phyloP scores from a whole-genome alignment of 2,888 invertebrate species.

The Aelia acuminata region DNA sequence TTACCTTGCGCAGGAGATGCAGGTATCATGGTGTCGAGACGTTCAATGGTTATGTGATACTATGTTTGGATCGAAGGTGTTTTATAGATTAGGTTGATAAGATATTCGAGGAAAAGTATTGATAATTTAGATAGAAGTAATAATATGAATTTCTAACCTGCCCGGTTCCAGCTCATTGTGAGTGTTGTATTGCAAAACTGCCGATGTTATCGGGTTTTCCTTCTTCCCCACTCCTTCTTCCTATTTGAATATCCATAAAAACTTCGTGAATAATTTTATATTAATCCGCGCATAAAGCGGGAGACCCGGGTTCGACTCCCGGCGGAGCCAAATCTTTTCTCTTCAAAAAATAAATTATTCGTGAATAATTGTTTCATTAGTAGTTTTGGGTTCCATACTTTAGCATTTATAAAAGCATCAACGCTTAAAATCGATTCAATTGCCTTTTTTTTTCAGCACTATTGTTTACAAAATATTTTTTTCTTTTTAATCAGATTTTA shows the following conservation, averaged over 20 bases:
- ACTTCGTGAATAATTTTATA: not conserved
- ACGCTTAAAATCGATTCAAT: too few species aligned
- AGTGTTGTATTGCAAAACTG: not conserved
- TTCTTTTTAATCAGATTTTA: too few species aligned
- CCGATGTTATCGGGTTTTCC: not conserved
- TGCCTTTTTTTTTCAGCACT: too few species aligned
- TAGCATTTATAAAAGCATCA: too few species aligned
- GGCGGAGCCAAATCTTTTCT: too few species aligned
- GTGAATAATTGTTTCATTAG: too few species aligned
- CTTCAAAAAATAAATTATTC: too few species aligned
- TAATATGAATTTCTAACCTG: not conserved
- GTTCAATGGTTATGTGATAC: not conserved
- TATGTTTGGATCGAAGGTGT: not conserved
- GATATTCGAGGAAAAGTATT: not conserved
- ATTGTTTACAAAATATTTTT: too few species aligned
- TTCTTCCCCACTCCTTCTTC: not conserved
- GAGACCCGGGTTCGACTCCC: too few species aligned
- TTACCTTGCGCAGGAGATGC: not conserved
- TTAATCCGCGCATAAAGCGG: too few species aligned
- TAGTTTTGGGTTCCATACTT: too few species aligned
- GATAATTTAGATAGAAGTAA: not conserved
- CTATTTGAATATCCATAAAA: not conserved
- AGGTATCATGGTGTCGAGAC: not conserved
- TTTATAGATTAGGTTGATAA: conserved; percentile 36
- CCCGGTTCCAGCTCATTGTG: not conserved